Evolutionary conservation across 2,797 vertebrate species (phyloP).

Genomic region (Vespertilio murinus): DNA sequence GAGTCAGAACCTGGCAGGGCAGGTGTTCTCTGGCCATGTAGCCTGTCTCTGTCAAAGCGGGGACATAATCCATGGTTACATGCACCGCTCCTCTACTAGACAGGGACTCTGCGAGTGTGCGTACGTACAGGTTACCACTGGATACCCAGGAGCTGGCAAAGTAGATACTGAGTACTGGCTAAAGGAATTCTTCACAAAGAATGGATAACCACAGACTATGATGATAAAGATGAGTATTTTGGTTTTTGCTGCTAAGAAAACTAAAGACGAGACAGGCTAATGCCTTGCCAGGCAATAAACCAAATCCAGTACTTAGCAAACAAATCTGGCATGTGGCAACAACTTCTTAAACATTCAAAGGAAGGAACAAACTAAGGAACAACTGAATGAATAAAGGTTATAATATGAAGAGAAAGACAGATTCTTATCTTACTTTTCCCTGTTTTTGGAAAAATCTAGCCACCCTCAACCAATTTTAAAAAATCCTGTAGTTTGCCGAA

Average conservation of each 20-base stretch:
- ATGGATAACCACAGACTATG: not conserved
- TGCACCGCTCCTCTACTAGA: not conserved
- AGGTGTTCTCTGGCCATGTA: not conserved
- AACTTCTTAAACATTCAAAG: constrained; percentile 23
- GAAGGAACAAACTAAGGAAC: not conserved
- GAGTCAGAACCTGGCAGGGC: not conserved
- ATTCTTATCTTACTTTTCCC: not conserved
- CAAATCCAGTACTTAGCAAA: constrained; percentile 22
- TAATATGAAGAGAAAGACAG: constrained; percentile 39
- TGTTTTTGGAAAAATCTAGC: constrained; percentile 38
- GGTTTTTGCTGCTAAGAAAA: constrained; percentile 41
- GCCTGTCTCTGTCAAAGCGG: constrained; percentile 16
- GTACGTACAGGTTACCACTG: not conserved
- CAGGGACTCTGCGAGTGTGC: not conserved
- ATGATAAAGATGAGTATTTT: constrained; percentile 35
- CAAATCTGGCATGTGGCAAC: not conserved
- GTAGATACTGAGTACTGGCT: not conserved
- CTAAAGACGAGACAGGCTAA: constrained; percentile 6
- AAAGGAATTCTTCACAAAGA: constrained; percentile 3
- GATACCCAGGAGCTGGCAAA: constrained; percentile 4
- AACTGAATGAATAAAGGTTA: constrained; percentile 4
- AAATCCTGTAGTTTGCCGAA: too few species aligned
- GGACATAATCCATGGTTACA: not conserved
- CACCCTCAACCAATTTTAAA: not conserved
- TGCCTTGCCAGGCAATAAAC: not conserved